Percentiles rank a stretch among this genome's conserved stretches.
Evolutionary conservation across 2,797 vertebrate species (phyloP).

Genomic region (Xiphophorus birchmanni): DNA sequence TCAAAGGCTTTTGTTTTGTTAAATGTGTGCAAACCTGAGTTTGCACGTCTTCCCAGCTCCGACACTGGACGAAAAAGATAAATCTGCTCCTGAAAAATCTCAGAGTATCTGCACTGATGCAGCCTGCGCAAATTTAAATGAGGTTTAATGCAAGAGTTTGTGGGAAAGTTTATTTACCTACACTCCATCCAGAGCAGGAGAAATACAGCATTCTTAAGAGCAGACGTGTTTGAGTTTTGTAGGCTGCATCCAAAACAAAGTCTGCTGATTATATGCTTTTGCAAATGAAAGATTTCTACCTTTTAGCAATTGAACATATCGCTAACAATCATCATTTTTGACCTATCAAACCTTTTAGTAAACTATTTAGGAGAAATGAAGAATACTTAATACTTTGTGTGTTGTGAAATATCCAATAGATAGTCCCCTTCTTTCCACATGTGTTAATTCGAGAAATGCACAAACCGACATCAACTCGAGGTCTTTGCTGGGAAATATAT

Average conservation of each 20-base stretch:
- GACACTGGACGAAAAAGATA: neutral
- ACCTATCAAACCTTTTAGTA: neutral
- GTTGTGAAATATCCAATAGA: neutral
- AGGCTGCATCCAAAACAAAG: neutral
- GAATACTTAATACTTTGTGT: neutral
- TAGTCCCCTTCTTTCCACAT: slow-evolving; percentile 25
- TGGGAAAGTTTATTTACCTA: neutral
- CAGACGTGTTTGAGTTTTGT: neutral
- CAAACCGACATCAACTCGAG: neutral
- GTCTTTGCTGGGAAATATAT: slow-evolving; percentile 13
- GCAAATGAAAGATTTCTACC: neutral
- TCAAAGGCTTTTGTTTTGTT: neutral
- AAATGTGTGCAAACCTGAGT: neutral
- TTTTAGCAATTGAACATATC: neutral
- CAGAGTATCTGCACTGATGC: neutral
- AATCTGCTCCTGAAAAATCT: neutral
- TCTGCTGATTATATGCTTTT: neutral
- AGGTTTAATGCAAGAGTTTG: neutral
- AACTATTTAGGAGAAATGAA: neutral
- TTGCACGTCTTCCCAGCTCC: neutral
- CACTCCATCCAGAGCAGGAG: neutral
- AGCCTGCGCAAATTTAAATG: neutral
- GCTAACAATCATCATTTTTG: neutral
- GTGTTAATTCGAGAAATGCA: neutral
- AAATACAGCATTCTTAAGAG: neutral